A percentile compares a stretch with the other conserved stretches of the same genome.
phyloP scores from a whole-genome alignment of 2,113 vertebrate genomes.

The Hemicordylus capensis region DNA sequence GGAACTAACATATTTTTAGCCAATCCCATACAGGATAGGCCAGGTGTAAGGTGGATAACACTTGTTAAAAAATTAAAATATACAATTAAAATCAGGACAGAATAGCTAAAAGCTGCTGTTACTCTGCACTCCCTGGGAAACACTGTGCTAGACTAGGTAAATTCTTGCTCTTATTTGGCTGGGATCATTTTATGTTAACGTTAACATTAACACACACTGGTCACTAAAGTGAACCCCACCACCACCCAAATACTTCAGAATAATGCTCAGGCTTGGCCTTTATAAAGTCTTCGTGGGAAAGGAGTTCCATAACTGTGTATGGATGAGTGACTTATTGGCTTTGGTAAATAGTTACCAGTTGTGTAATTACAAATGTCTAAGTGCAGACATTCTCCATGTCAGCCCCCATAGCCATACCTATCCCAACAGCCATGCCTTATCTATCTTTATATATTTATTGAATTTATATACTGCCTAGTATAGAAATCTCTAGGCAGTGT shows the following conservation, averaged over 20 bases:
- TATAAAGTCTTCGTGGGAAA: not conserved
- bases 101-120: not conserved
- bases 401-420: no score
- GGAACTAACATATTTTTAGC: no score
- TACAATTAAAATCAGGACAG: not conserved
- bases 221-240: not conserved
- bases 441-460: no score
- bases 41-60: no score
- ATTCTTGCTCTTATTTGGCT: not conserved
- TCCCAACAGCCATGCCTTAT: no score
- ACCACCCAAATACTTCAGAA: not conserved
- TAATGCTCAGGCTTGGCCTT: not conserved
- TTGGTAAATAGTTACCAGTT: no score
- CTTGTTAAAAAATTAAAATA: not conserved
- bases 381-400: no score
- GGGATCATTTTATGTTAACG: not conserved
- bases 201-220: not conserved
- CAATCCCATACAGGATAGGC: not conserved
- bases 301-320: not conserved
- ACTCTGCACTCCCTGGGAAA: not conserved
- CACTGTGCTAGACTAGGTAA: not conserved
- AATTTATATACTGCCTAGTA: no score
- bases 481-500: no score
- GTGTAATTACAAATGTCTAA: no score
- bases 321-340: no score